A percentile compares a stretch with the other conserved stretches of the same genome.
phyloP scores from a whole-genome alignment of 2,888 invertebrate species.

The Cantharis flavilabris region DNA sequence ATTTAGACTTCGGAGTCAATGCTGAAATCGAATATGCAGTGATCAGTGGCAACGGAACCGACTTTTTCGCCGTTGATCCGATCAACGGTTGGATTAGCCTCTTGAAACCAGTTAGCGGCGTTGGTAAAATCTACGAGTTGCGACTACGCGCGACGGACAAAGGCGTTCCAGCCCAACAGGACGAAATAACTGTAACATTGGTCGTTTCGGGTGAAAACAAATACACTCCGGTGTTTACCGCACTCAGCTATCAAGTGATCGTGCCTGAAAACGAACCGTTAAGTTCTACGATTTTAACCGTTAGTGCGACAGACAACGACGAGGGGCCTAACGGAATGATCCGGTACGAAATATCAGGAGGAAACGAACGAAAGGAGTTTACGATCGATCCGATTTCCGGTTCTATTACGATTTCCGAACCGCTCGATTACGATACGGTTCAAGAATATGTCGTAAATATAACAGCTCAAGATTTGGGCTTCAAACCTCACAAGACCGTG shows the following conservation, averaged over 20 bases:
- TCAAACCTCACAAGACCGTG: slow-evolving; percentile 74
- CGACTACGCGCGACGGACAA: slow-evolving; percentile 80
- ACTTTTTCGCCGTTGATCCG: slow-evolving; percentile 74
- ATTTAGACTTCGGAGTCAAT: slow-evolving; percentile 84
- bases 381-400: slow-evolving; percentile 77
- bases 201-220: slow-evolving; percentile 86
- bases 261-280: slow-evolving; percentile 90
- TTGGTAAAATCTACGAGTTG: slow-evolving; percentile 69
- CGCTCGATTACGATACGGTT: slow-evolving; percentile 84
- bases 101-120: slow-evolving; percentile 60
- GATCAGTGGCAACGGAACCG: slow-evolving; percentile 76
- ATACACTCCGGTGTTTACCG: slow-evolving; percentile 80
- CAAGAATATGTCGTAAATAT: slow-evolving; percentile 86
- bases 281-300: slow-evolving; percentile 81
- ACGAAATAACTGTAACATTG: slow-evolving; percentile 73
- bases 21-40: slow-evolving; percentile 83
- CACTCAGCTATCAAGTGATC: slow-evolving; percentile 83
- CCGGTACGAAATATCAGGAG: slow-evolving; percentile 80
- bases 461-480: slow-evolving; percentile 85
- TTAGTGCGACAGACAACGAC: slow-evolving; percentile 84
- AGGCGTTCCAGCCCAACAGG: slow-evolving; percentile 85
- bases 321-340: slow-evolving; percentile 89
- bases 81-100: slow-evolving; percentile 83
- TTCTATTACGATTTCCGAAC: slow-evolving; percentile 75
- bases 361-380: slow-evolving; percentile 82